A percentile compares a stretch with the other conserved stretches of the same genome.
Conservation (phyloP, 2,888 invertebrate species). For the Plebejus anna region DNA sequence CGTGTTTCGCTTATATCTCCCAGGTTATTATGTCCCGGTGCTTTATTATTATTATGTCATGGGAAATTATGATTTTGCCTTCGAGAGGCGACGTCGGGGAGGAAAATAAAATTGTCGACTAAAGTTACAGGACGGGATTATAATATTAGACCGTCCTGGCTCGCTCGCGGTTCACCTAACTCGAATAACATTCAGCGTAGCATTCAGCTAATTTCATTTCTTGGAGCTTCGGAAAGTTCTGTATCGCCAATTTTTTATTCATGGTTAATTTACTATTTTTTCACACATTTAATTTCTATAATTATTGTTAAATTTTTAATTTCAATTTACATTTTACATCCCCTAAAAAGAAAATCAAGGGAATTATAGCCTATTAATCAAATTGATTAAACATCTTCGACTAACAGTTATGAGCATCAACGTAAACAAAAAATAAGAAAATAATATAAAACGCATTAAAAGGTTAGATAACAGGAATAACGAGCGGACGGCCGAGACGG, state of each 20-base stretch:
- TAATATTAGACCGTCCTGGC: slow-evolving; percentile 6
- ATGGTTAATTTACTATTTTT: neutral
- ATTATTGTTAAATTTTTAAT: neutral
- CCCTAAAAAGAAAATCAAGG: neutral
- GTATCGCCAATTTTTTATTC: neutral
- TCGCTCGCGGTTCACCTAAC: neutral
- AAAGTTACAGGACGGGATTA: neutral
- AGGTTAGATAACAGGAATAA: neutral
- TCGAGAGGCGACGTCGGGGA: slow-evolving; percentile 30
- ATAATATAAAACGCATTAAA: slow-evolving; percentile 10
- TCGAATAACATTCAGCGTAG: neutral
- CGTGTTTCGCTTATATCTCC: slow-evolving; percentile 53
- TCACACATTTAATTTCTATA: neutral
- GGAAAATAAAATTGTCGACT: slow-evolving; percentile 30
- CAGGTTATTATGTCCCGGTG: slow-evolving; percentile 47
- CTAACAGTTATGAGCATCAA: neutral
- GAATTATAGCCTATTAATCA: neutral
- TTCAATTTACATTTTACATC: neutral
- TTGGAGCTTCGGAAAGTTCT: neutral
- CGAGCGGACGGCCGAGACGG: neutral
- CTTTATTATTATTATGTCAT: slow-evolving; percentile 47
- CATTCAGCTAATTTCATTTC: neutral
- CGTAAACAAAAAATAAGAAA: neutral
- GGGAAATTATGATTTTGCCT: slow-evolving; percentile 43
- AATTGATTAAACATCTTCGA: neutral